A percentile compares a stretch with the other conserved stretches of the same genome.
phyloP scores from a whole-genome alignment of 1,140 invertebrate genomes.

The Drosophila lini region DNA sequence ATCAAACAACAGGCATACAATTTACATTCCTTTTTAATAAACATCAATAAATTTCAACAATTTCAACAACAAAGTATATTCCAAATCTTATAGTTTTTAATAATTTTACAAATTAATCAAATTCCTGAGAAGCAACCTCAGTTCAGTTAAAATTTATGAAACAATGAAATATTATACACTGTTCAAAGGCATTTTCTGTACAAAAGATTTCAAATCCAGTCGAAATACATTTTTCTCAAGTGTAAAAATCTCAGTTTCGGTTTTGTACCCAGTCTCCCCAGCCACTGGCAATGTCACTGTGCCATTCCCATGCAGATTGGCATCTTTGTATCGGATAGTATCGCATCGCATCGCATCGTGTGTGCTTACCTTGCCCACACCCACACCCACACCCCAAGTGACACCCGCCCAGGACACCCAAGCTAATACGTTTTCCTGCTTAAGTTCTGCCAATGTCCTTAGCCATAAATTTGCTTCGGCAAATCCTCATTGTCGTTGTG shows the following conservation, averaged over 20 bases:
- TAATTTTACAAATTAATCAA: background rate
- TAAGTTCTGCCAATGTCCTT: constrained; percentile 79
- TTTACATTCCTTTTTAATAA: background rate
- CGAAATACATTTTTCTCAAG: background rate
- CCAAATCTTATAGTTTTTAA: background rate
- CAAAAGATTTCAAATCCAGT: background rate
- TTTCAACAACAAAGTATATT: background rate
- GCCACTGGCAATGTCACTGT: constrained; percentile 20
- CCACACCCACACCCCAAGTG: background rate
- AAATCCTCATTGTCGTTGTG: constrained; percentile 83
- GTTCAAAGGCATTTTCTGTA: background rate
- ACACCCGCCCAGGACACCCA: constrained; percentile 40
- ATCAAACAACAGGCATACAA: background rate
- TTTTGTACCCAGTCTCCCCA: background rate
- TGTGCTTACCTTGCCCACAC: constrained; percentile 34
- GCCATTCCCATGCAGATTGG: constrained; percentile 73
- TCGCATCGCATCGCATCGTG: constrained; percentile 42
- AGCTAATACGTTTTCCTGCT: constrained; percentile 53
- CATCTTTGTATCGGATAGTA: constrained; percentile 65
- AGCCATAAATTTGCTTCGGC: constrained; percentile 78
- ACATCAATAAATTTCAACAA: background rate
- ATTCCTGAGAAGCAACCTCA: background rate
- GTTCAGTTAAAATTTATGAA: background rate
- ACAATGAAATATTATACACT: background rate
- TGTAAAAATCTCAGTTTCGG: constrained; percentile 21